phyloP scores from a whole-genome alignment of 2,113 vertebrate genomes.

The Pedetes capensis region DNA sequence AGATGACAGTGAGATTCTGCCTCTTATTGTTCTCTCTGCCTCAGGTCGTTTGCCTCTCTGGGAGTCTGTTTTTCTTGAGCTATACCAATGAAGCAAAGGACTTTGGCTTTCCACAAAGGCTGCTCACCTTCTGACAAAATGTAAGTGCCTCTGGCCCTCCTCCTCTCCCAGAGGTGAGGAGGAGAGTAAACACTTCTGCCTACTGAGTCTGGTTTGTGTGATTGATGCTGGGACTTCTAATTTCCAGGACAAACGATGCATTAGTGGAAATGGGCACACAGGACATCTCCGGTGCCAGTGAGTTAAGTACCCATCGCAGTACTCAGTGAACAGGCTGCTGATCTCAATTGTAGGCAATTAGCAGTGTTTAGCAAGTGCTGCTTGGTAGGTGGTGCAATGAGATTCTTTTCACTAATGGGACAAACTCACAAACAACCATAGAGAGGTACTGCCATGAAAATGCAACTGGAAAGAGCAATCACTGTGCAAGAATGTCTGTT shows the following conservation, averaged over 20 bases:
- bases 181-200: constrained; percentile 45
- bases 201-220: constrained; percentile 65
- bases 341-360: constrained; percentile 76
- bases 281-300: constrained; percentile 63
- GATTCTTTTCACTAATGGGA: constrained; percentile 63
- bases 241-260: constrained; percentile 69
- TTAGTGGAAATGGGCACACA: constrained; percentile 73
- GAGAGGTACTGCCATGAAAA: constrained; percentile 50
- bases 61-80: background rate
- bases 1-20: background rate
- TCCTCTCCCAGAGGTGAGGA: background rate
- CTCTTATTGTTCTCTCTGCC: background rate
- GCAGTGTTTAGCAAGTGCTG: constrained; percentile 72
- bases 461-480: constrained; percentile 24
- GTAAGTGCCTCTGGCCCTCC: background rate
- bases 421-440: constrained; percentile 53
- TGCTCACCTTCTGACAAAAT: background rate
- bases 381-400: constrained; percentile 73
- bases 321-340: constrained; percentile 65
- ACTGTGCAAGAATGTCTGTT: constrained; percentile 14
- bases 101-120: background rate
- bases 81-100: background rate
- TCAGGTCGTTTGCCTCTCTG: background rate
- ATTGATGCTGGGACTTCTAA: constrained; percentile 66
- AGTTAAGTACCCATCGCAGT: constrained; percentile 67